Conservation (phyloP, 2,113 vertebrate genomes). For the Cephalophus harveyi region DNA sequence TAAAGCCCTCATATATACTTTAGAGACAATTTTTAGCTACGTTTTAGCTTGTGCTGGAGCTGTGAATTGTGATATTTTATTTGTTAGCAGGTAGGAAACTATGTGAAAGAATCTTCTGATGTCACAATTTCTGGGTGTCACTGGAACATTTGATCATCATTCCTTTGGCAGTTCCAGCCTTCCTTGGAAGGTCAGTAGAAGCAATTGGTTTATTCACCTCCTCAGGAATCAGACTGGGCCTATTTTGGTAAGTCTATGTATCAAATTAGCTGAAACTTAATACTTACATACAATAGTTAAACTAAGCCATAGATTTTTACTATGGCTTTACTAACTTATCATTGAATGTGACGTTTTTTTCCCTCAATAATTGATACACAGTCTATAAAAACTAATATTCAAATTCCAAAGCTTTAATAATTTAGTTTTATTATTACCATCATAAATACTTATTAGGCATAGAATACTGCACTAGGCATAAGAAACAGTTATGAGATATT, state of each 20-base stretch:
- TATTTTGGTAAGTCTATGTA: constrained; percentile 68
- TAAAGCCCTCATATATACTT: background rate
- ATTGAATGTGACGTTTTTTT: background rate
- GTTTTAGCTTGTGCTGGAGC: background rate
- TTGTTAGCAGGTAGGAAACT: constrained; percentile 58
- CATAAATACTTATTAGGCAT: background rate
- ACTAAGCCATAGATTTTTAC: background rate
- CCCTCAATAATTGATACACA: background rate
- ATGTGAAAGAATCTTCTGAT: constrained; percentile 72
- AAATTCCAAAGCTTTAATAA: background rate
- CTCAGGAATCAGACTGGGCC: constrained; percentile 57
- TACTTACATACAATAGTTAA: background rate
- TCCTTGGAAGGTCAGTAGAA: constrained; percentile 61
- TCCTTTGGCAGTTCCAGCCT: constrained; percentile 53
- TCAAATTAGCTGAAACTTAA: constrained; percentile 9
- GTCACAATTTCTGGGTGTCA: constrained; percentile 67
- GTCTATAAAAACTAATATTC: background rate
- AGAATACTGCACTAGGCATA: background rate
- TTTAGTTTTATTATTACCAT: background rate
- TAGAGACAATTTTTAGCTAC: background rate
- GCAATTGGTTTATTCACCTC: constrained; percentile 62
- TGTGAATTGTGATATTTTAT: constrained; percentile 24
- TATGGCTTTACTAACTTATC: background rate
- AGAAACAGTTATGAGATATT: background rate
- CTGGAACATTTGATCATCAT: constrained; percentile 59